phyloP scores from a whole-genome alignment of 2,888 invertebrate genomes.

The Choristoneura rosaceana region DNA sequence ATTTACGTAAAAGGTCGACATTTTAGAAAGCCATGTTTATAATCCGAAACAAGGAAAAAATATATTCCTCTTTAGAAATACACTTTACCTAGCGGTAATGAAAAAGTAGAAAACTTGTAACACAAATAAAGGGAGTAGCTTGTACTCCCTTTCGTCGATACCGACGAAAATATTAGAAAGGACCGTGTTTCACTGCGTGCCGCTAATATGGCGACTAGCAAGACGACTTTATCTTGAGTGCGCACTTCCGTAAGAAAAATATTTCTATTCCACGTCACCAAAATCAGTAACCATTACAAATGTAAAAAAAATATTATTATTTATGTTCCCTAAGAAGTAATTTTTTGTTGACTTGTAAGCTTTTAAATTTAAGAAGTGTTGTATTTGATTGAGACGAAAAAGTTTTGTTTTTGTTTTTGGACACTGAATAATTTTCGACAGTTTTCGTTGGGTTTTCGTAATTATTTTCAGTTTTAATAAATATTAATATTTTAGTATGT shows the following conservation, averaged over 20 bases:
- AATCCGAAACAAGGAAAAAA: slow-evolving; percentile 85
- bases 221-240: slow-evolving; percentile 69
- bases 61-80: slow-evolving; percentile 61
- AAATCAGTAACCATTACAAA: slow-evolving; percentile 28
- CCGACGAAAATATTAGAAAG: slow-evolving; percentile 86
- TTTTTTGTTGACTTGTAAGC: slow-evolving; percentile 31
- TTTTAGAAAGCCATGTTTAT: slow-evolving; percentile 93
- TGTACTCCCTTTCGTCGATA: slow-evolving; percentile 88
- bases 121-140: slow-evolving; percentile 84
- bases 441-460: not conserved
- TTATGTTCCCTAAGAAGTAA: slow-evolving; percentile 42
- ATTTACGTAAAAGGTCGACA: slow-evolving; percentile 89
- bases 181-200: slow-evolving; percentile 83
- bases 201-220: slow-evolving; percentile 89
- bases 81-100: slow-evolving; percentile 69
- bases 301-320: slow-evolving; percentile 36
- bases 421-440: not conserved
- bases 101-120: slow-evolving; percentile 60
- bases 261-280: not conserved
- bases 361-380: slow-evolving; percentile 33
- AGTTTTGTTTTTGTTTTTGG: not conserved
- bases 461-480: not conserved
- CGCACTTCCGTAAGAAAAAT: slow-evolving; percentile 72
- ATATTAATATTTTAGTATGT: not conserved
- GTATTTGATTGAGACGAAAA: slow-evolving; percentile 31